Percentiles rank a stretch among this genome's conserved stretches.
phyloP scores from a whole-genome alignment of 2,113 vertebrate genomes.

The Heloderma charlesbogerti region DNA sequence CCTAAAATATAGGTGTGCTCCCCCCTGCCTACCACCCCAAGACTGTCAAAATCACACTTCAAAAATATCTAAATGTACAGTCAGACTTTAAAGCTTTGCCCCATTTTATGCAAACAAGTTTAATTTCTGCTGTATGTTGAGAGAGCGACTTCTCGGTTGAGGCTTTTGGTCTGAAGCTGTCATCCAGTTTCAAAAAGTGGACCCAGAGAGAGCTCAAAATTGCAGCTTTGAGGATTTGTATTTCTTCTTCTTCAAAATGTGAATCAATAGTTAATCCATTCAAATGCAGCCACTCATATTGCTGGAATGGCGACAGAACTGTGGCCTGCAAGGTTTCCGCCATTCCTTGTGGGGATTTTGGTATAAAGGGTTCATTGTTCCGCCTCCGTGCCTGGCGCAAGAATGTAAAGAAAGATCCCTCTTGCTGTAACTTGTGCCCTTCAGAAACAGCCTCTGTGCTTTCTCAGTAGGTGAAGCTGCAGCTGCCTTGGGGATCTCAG shows the following conservation, averaged over 20 bases:
- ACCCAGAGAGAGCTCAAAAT: not conserved
- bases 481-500: constrained; percentile 75
- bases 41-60: not conserved
- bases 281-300: constrained; percentile 37
- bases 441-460: constrained; percentile 55
- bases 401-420: constrained; percentile 61
- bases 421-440: constrained; percentile 60
- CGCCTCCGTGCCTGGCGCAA: constrained; percentile 21
- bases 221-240: constrained; percentile 27
- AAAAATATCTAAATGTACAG: not conserved
- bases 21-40: too few relatives aligned
- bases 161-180: not conserved
- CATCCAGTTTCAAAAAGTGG: not conserved
- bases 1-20: not conserved
- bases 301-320: constrained; percentile 39
- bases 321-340: not conserved
- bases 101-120: not conserved
- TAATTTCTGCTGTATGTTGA: not conserved
- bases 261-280: not conserved
- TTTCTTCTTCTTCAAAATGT: not conserved
- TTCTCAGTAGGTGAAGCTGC: constrained; percentile 44
- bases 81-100: not conserved
- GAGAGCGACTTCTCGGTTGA: too few relatives aligned
- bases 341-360: constrained; percentile 64
- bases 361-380: constrained; percentile 62